Conservation (phyloP, 2,888 invertebrate species). For the Polymixis flavicincta region DNA sequence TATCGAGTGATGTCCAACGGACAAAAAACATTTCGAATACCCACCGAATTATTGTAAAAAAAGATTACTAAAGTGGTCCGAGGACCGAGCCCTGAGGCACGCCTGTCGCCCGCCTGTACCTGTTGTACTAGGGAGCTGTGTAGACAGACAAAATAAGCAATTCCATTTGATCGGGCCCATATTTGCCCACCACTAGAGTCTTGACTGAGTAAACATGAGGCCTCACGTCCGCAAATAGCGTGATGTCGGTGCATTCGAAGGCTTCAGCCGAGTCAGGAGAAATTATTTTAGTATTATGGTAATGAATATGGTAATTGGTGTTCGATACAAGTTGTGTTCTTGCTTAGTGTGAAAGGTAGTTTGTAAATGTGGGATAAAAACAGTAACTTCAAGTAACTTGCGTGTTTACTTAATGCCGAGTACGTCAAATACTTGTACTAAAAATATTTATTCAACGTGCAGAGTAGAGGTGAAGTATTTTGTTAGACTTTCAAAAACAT, state of each 20-base stretch:
- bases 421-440: conserved; percentile 50
- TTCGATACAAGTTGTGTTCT: conserved; percentile 61
- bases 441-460: conserved; percentile 50
- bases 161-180: conserved; percentile 89
- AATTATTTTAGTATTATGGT: conserved; percentile 79
- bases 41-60: conserved; percentile 82
- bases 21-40: conserved; percentile 81
- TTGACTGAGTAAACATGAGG: conserved; percentile 88
- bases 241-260: conserved; percentile 87
- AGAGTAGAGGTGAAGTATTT: conserved; percentile 29
- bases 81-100: conserved; percentile 81
- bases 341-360: conserved; percentile 57
- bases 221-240: conserved; percentile 90
- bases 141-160: conserved; percentile 91
- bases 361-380: conserved; percentile 56
- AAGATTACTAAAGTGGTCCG: conserved; percentile 78
- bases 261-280: conserved; percentile 76
- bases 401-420: conserved; percentile 44
- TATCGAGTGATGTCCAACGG: conserved; percentile 75
- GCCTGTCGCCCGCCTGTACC: conserved; percentile 83
- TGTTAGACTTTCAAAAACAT: neutral
- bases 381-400: conserved; percentile 53
- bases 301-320: conserved; percentile 68
- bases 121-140: conserved; percentile 87
- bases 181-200: conserved; percentile 90